Conservation (phyloP, 30 jellyfish, hydroid and myxozoan genomes). For the Hydra vulgaris region DNA sequence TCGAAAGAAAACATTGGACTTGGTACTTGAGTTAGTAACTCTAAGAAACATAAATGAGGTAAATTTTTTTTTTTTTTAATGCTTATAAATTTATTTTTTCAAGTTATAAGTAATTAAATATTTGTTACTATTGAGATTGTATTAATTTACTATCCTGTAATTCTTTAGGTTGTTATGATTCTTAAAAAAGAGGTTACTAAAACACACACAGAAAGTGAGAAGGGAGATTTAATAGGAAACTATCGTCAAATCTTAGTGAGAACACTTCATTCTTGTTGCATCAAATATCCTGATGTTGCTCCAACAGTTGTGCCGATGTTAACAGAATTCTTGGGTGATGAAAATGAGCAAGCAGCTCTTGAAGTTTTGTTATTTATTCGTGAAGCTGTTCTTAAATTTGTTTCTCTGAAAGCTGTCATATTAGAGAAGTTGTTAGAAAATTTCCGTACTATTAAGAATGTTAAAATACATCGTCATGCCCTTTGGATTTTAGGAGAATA, state of each 20-base stretch:
- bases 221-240: constrained; percentile 79
- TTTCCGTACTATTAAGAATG: constrained; percentile 66
- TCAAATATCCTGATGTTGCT: constrained; percentile 94
- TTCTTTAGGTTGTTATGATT: constrained; percentile 88
- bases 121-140: too few species aligned
- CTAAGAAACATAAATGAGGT: constrained; percentile 84
- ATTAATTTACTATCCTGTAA: too few species aligned
- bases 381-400: constrained; percentile 85
- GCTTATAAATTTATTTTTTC: background rate
- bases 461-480: constrained; percentile 87
- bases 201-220: constrained; percentile 91
- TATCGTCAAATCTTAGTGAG: constrained; percentile 94
- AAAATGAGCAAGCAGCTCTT: constrained; percentile 96
- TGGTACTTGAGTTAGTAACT: constrained; percentile 83
- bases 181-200: constrained; percentile 88
- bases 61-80: background rate
- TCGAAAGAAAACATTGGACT: constrained; percentile 76
- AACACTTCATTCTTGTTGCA: constrained; percentile 92
- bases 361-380: constrained; percentile 82
- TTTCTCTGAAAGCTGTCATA: constrained; percentile 60
- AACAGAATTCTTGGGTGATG: constrained; percentile 93
- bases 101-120: too few species aligned
- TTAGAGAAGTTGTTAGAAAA: constrained; percentile 80
- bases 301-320: constrained; percentile 98
- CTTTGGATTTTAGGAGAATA: constrained; percentile 94